Evolutionary conservation across 2,888 invertebrate genomes (phyloP).

Genomic region (Embidobia sp.): DNA sequence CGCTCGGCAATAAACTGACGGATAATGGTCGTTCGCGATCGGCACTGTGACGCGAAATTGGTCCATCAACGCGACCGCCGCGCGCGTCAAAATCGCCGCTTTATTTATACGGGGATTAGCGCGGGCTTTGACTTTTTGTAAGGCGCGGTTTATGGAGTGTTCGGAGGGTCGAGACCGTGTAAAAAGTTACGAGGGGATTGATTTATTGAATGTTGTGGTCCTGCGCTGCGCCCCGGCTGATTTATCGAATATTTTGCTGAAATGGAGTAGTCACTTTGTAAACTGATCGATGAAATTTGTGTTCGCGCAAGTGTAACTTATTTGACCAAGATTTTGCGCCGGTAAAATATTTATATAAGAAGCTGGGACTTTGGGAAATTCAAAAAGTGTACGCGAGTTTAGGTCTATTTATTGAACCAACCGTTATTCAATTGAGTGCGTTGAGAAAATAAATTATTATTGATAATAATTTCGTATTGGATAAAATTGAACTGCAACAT

Average conservation of each 20-base stretch:
- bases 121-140: slow-evolving; percentile 19
- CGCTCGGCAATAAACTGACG: slow-evolving; percentile 19
- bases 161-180: background rate
- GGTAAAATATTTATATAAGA: too few species aligned
- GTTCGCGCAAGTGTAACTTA: background rate
- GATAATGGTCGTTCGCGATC: slow-evolving; percentile 35
- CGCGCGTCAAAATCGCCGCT: background rate
- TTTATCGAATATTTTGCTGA: slow-evolving; percentile 24
- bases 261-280: slow-evolving; percentile 5
- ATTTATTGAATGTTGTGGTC: slow-evolving; percentile 20
- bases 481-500: too few species aligned
- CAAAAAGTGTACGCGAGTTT: too few species aligned
- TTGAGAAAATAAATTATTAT: too few species aligned
- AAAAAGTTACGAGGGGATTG: slow-evolving; percentile 28
- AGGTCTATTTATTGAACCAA: too few species aligned
- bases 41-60: slow-evolving; percentile 29
- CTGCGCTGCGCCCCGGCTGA: slow-evolving; percentile 5
- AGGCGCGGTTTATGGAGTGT: slow-evolving; percentile 24
- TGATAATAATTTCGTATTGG: too few species aligned
- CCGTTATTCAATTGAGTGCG: too few species aligned
- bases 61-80: slow-evolving; percentile 12
- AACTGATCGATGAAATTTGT: slow-evolving; percentile 12
- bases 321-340: background rate
- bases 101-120: slow-evolving; percentile 17
- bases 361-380: too few species aligned